A percentile compares a stretch with the other conserved stretches of the same genome.
Evolutionary conservation across 2,113 vertebrate species (phyloP).

Genomic region (Phainopepla nitens): DNA sequence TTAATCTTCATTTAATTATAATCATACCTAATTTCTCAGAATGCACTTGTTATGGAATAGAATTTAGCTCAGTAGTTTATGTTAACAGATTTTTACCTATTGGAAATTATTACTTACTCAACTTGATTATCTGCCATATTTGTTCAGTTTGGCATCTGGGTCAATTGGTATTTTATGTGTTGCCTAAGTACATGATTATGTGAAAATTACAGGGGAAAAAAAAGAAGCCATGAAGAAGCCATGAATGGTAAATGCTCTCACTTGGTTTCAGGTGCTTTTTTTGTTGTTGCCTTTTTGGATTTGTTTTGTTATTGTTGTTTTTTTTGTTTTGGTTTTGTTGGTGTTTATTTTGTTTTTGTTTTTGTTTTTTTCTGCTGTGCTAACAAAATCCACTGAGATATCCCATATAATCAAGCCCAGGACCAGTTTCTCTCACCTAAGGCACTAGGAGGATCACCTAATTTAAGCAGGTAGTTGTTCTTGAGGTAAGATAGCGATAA

Average conservation of each 20-base stretch:
- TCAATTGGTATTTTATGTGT: neutral
- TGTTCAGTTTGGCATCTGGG: neutral
- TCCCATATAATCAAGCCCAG: neutral
- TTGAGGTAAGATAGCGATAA: neutral
- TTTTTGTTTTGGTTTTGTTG: neutral
- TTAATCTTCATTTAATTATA: neutral
- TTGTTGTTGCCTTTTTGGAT: neutral
- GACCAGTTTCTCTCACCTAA: neutral
- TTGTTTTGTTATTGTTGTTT: neutral
- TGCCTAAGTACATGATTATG: neutral
- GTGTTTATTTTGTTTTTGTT: neutral
- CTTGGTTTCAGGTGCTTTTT: neutral
- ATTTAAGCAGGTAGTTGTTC: neutral
- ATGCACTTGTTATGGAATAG: neutral
- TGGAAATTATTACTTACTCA: neutral
- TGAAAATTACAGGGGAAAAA: neutral
- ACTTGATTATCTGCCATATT: neutral
- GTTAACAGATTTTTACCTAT: neutral
- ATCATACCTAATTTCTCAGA: neutral
- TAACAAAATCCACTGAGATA: neutral
- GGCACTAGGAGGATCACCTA: neutral
- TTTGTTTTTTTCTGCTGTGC: neutral
- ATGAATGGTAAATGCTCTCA: neutral
- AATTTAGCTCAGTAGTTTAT: neutral
- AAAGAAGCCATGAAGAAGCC: neutral